These are phyloP conservation scores for Drosophila fungiperda DNA, from an alignment of 2,888 invertebrate genomes.

Conservation along the genomic window DNA sequence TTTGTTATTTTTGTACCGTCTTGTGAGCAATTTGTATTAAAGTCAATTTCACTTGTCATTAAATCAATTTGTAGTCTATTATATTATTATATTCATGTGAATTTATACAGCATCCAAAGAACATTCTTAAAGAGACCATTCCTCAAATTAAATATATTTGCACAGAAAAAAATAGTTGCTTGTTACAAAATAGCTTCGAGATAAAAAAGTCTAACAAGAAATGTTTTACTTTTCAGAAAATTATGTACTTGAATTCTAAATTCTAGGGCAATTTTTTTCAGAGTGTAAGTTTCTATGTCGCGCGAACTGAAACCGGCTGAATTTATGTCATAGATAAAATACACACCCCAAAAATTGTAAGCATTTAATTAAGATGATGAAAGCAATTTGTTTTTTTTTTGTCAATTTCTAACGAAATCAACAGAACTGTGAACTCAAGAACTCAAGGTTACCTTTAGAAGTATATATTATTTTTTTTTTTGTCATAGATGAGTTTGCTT, in stretches of 20 bases:
- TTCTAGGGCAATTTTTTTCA: background rate
- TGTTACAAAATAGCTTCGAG: background rate
- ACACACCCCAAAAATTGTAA: conserved; percentile 18
- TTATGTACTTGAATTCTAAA: background rate
- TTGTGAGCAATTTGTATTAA: conserved; percentile 5
- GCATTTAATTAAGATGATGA: conserved; percentile 54
- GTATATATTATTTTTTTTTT: background rate
- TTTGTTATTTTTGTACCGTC: conserved; percentile 17
- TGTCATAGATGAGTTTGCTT: background rate
- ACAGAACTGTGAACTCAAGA: conserved; percentile 12
- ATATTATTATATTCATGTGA: background rate
- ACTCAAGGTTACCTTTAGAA: background rate
- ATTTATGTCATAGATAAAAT: conserved; percentile 5
- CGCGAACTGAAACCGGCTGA: conserved; percentile 6
- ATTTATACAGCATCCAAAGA: background rate
- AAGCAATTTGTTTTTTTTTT: conserved; percentile 40
- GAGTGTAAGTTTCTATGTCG: background rate
- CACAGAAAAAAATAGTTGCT: background rate
- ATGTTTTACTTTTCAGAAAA: background rate
- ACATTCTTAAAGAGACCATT: conserved; percentile 8
- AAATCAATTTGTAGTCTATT: conserved; percentile 2
- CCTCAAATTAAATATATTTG: background rate
- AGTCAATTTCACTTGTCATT: conserved; percentile 3
- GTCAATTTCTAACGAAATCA: conserved; percentile 28
- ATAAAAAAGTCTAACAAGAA: background rate